These are phyloP conservation scores for Bufo bufo DNA, from an alignment of 2,113 vertebrate genomes.

Conservation along the genomic window DNA sequence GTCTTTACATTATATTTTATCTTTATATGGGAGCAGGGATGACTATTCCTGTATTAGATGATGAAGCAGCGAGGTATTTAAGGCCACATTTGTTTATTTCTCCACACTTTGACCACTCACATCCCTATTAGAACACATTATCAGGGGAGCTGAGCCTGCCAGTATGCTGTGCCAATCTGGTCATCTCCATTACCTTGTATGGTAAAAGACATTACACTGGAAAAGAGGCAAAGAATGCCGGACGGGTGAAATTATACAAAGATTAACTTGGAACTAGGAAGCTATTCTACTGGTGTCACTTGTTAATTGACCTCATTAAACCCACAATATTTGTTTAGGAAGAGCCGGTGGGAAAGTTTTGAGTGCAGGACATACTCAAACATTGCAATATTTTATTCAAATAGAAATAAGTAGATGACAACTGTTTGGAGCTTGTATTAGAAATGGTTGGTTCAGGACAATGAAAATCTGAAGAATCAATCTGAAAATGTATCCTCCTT, in stretches of 20 bases:
- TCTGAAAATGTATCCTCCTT: too few species aligned
- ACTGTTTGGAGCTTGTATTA: too few species aligned
- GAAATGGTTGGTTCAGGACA: too few species aligned
- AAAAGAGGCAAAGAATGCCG: background rate
- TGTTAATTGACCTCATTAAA: background rate
- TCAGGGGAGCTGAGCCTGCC: constrained; percentile 20
- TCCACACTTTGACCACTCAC: constrained; percentile 7
- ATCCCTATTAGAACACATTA: constrained; percentile 37
- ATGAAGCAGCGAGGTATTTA: constrained; percentile 23
- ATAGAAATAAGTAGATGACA: too few species aligned
- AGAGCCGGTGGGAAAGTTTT: background rate
- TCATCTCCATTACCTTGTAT: constrained; percentile 42
- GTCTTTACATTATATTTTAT: background rate
- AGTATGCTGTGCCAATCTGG: constrained; percentile 8
- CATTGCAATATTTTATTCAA: too few species aligned
- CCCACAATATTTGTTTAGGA: background rate
- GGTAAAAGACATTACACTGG: background rate
- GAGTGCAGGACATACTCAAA: too few species aligned
- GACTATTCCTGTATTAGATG: background rate
- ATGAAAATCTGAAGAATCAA: too few species aligned
- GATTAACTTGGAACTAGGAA: background rate
- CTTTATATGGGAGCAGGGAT: background rate
- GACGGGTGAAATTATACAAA: background rate
- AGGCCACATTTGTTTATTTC: constrained; percentile 28
- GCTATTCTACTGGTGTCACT: background rate